Evolutionary conservation across 2,888 invertebrate species (phyloP), one percentile per base, ranked within the genome.

Genomic region (Labia minor): DNA sequence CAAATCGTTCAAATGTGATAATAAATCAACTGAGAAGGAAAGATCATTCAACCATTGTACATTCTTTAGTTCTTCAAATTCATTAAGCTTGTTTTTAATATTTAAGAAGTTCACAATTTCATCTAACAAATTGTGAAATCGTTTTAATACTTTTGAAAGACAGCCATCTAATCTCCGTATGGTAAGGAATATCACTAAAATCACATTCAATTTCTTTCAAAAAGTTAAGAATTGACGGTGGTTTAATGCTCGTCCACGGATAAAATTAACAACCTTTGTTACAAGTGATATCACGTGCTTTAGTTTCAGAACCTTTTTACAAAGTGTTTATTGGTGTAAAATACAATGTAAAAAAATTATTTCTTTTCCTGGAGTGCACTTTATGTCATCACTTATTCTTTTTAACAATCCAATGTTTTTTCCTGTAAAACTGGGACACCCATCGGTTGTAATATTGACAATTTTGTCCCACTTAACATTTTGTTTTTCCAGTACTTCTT

Each of bases 91-190:
- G 3, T 49, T 14, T 49, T 67, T 67, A 18, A 67, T 67, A 65
- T 61, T 61, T 65, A 66, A 68, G 61, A 68, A 68, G 63, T 14
- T 37, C 16, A 66, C 74, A 68, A 77, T 75, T 71, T 76, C 78
- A 33, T 75, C 77, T 61, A 74, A 67, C 68, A 65, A 70, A 69
- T 65, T 66, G 62, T 26, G 64, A 65, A 63, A 49, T 14, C 65
- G 33, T 1, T 69, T 65, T 26, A 70, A 68, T 67, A 70, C 69
- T 63, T 66, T 65, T 67, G 19, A 66, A 65, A 65, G 68, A 67
- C 62, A 70, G 63, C 70, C 70, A 70, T 65, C 69, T 65, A 33
- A 70, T 68, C 66, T 69, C 66, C 66, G 66, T 68, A 61, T 66
- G 67, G 65, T 66, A 67, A 49, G 64, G 67, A 26, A 68, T 67